These are phyloP conservation scores for Eilema caniola DNA, from an alignment of 2,888 invertebrate species.

Conservation along the genomic window DNA sequence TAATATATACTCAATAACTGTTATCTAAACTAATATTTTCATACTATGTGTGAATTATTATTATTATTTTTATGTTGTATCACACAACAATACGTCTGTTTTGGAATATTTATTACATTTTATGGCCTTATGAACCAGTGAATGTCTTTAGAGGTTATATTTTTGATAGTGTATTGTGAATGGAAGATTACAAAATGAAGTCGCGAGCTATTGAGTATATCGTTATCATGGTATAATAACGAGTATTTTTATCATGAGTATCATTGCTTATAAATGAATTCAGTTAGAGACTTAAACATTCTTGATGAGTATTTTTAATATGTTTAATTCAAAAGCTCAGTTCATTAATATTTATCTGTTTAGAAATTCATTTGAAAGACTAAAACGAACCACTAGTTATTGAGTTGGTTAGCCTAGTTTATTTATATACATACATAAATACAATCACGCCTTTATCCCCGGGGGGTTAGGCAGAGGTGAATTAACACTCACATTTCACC, in stretches of 20 bases:
- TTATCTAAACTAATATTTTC: conserved; percentile 18
- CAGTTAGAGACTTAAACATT: too few relatives aligned
- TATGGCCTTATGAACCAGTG: background rate
- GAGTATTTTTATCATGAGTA: background rate
- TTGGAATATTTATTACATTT: background rate
- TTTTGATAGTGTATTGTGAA: background rate
- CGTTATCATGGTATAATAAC: background rate
- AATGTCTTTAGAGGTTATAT: background rate
- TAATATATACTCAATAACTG: conserved; percentile 29
- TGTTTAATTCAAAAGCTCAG: too few relatives aligned
- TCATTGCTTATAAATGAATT: too few relatives aligned
- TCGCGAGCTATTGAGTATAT: background rate
- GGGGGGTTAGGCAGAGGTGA: too few relatives aligned
- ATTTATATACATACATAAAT: too few relatives aligned
- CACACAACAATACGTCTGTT: background rate
- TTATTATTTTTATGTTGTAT: background rate
- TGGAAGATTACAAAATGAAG: background rate
- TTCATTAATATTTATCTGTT: too few relatives aligned
- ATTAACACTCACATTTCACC: too few relatives aligned
- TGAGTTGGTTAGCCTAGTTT: too few relatives aligned
- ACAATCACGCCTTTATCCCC: too few relatives aligned
- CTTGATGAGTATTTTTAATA: too few relatives aligned
- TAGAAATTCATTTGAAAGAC: too few relatives aligned
- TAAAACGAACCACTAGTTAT: too few relatives aligned
- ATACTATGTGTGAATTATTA: background rate